Evolutionary conservation across 2,113 vertebrate genomes (phyloP), one percentile per base, ranked within the genome.

Genomic region (Otocyon megalotis): DNA sequence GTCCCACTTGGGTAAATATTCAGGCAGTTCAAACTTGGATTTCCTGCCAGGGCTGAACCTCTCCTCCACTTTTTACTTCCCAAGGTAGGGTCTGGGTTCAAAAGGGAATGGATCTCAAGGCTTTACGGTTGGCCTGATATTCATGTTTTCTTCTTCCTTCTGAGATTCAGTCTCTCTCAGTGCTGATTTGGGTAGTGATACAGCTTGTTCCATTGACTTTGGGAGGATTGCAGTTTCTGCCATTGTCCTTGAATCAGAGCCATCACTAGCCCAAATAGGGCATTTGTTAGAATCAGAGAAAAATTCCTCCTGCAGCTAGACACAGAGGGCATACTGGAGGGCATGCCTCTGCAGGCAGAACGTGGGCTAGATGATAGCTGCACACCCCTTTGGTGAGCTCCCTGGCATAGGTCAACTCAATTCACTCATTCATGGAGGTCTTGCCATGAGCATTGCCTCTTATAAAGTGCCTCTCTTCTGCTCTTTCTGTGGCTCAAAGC

Each of bases 1-100:
- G 13, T 76, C 26, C 87, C n/a, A n/a, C 53, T 85, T 62, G 48
- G 37, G 10, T 76, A 85, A 94, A 93, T 86, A 65, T 24, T 82
- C 56, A 72, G 13, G 72, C 43, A 79, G 65, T 82, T 91, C 60
- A 50, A 82, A 82, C 28, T 88, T 90, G 5, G 2, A 90, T 82
- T 95, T 79, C 28, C 17, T 81, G 26, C 63, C 26, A 50, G 60
- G 30, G 2, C 12, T 92, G 11, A 83, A 5, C 37, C 15, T 26
- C 12, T 2, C 15, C 5, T 74, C 50, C n/a, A 76, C 12, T 48
- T 80, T 90, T 92, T 48, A 74, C 16, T 90, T 62, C 8, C n/a
- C 10, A 54, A 77, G 4, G 58, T 12, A 67, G 12, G 15, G 35
- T 88, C n/a, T 93, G 32, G 1, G 14, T 74, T 90, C 60, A 80